Evolutionary conservation across 2,113 vertebrate genomes (phyloP).

Genomic region (Tragelaphus buxtoni): DNA sequence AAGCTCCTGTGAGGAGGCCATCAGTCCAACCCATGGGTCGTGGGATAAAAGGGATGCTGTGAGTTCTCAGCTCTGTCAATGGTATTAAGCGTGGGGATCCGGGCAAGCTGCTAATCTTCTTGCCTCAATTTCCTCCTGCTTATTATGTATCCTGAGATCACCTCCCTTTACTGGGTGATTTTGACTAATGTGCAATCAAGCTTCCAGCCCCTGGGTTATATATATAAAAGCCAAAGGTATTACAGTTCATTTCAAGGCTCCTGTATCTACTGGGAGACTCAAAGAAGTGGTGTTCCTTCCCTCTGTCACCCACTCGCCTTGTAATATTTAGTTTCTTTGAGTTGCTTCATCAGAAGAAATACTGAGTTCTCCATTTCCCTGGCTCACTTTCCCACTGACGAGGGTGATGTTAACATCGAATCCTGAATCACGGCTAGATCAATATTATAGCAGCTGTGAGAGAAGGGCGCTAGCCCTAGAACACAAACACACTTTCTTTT

Average conservation of each 20-base stretch:
- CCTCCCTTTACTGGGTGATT: slow-evolving; percentile 18
- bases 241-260: slow-evolving; percentile 38
- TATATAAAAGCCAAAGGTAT: slow-evolving; percentile 35
- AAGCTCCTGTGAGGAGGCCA: not conserved
- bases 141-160: slow-evolving; percentile 45
- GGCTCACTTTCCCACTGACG: slow-evolving; percentile 51
- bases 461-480: slow-evolving; percentile 31
- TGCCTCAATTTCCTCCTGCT: slow-evolving; percentile 57
- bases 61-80: not conserved
- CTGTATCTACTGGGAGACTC: slow-evolving; percentile 8
- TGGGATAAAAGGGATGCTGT: not conserved
- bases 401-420: slow-evolving; percentile 56
- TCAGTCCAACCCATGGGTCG: not conserved
- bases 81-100: slow-evolving; percentile 24
- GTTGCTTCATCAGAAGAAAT: slow-evolving; percentile 61
- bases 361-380: slow-evolving; percentile 64
- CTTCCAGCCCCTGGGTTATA: not conserved
- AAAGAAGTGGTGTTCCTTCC: slow-evolving; percentile 17
- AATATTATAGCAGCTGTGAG: slow-evolving; percentile 62
- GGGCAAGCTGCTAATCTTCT: slow-evolving; percentile 37
- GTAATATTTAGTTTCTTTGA: slow-evolving; percentile 60
- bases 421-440: slow-evolving; percentile 50
- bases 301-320: slow-evolving; percentile 25
- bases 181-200: not conserved
- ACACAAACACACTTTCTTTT: slow-evolving; percentile 61